Evolutionary conservation across 2,113 vertebrate genomes (phyloP), one percentile per base, ranked within the genome.

Genomic region (Glaucomys volans): DNA sequence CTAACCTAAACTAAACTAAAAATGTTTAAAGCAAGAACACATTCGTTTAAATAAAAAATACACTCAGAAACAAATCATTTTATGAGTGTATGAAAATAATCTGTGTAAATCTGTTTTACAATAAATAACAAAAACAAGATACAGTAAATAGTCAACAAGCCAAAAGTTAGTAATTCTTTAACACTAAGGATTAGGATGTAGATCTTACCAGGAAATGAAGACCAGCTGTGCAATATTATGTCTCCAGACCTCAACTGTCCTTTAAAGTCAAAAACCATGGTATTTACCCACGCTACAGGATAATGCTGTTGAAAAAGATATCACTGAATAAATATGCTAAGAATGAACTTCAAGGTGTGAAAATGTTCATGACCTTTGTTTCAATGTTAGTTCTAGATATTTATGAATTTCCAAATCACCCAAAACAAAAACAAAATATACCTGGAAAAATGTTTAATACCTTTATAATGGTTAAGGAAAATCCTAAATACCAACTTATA

Each of bases 241-340:
- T 99, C 99, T 96, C 99, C 99, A 7, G 98, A 99, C 98, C 99
- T 99, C 98, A 99, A 96, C 42, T 99, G 99, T 95, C 99, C 99
- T 99, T 99, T 99, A 98, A 99, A 99, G 98, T 99, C 99, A 98
- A 99, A 99, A 97, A 99, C 99, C 99, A 99, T 99, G 28, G 99
- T 99, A 98, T 99, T 99, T 93, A 99, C 99, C 99, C 99, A 99
- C 20, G 99, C 99, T 76, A 99, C 99, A 77, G 99, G 99, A 98
- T 99, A 99, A 98, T 99, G 99, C 99, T 99, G 98, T 66, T 54
- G 96, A 97, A 96, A 95, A 95, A 97, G 92, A 96, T 0, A 95
- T 5, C 59, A 81, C 3, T n/a, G 72, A 37, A 90, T 86, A 96
- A 40, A 87, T 13, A 40, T 18, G 32, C 0, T 8, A 62, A 95